Evolutionary conservation across 2,113 vertebrate species (phyloP).

Genomic region (Alectura lathami): DNA sequence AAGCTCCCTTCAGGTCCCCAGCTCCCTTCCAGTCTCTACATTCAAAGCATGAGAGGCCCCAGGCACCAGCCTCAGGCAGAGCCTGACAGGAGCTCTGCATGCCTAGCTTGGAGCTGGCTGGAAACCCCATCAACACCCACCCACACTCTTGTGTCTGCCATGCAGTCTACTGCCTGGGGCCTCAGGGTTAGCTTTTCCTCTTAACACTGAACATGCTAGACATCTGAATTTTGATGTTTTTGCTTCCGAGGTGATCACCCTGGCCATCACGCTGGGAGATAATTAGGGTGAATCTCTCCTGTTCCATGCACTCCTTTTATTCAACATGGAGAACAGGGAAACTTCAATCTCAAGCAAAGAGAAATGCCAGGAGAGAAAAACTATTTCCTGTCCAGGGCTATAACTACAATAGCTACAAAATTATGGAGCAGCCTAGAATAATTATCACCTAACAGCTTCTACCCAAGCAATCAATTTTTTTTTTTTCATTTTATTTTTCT

Average conservation of each 20-base stretch:
- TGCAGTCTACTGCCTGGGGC: no score
- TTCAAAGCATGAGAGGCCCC: not conserved
- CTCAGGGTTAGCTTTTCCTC: not conserved
- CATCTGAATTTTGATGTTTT: not conserved
- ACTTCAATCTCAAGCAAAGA: not conserved
- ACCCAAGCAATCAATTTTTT: slow-evolving; percentile 3
- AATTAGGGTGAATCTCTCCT: not conserved
- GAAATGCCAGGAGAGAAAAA: not conserved
- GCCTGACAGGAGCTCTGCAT: not conserved
- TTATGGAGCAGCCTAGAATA: not conserved
- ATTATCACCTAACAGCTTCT: slow-evolving; percentile 5
- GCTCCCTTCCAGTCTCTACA: not conserved
- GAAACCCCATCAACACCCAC: not conserved
- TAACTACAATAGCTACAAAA: not conserved
- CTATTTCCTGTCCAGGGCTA: not conserved
- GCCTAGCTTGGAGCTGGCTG: not conserved
- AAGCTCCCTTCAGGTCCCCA: not conserved
- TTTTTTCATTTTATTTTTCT: slow-evolving; percentile 24
- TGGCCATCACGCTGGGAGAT: not conserved
- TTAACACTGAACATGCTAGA: not conserved
- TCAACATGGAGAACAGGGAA: not conserved
- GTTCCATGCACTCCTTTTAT: not conserved
- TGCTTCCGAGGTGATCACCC: not conserved
- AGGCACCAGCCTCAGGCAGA: not conserved
- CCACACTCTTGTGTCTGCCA: not conserved